These are phyloP conservation scores for Anhinga anhinga DNA, from an alignment of 2,113 vertebrate genomes.

Conservation along the genomic window DNA sequence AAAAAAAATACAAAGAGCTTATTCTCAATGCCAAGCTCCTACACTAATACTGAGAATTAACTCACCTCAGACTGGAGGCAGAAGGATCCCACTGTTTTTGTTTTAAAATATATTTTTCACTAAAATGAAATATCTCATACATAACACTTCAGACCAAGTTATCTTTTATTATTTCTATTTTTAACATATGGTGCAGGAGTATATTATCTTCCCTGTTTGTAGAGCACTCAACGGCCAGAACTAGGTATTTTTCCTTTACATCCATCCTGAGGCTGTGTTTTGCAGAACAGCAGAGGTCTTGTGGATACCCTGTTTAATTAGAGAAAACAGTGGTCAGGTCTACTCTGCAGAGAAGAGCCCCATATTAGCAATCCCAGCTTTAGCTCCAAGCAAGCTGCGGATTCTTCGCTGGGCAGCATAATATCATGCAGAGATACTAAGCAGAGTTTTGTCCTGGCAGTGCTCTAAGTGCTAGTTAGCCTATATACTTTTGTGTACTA, in stretches of 20 bases:
- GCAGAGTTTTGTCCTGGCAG: not conserved
- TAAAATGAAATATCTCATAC: not conserved
- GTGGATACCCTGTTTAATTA: not conserved
- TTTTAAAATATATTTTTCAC: not conserved
- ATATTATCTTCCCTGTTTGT: not conserved
- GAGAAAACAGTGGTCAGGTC: not conserved
- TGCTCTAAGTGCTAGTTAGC: not conserved
- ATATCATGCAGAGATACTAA: not conserved
- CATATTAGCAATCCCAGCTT: not conserved
- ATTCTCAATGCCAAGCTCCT: not conserved
- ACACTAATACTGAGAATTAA: not conserved
- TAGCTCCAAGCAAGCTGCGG: not conserved
- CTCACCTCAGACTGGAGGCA: not conserved
- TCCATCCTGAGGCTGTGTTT: not conserved
- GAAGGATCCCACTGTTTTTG: not conserved
- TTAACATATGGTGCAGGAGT: not conserved
- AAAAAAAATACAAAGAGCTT: not conserved
- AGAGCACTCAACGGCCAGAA: not conserved
- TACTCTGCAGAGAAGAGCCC: not conserved
- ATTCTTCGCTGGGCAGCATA: not conserved
- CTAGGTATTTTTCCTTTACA: not conserved
- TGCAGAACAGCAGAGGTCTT: not conserved
- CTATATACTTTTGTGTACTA: not conserved
- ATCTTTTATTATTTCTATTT: not conserved
- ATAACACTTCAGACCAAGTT: not conserved